A percentile compares a stretch with the other conserved stretches of the same genome.
These are phyloP conservation scores for Thamnaconus septentrionalis DNA, from an alignment of 2,113 vertebrate genomes.

Conservation along the genomic window DNA sequence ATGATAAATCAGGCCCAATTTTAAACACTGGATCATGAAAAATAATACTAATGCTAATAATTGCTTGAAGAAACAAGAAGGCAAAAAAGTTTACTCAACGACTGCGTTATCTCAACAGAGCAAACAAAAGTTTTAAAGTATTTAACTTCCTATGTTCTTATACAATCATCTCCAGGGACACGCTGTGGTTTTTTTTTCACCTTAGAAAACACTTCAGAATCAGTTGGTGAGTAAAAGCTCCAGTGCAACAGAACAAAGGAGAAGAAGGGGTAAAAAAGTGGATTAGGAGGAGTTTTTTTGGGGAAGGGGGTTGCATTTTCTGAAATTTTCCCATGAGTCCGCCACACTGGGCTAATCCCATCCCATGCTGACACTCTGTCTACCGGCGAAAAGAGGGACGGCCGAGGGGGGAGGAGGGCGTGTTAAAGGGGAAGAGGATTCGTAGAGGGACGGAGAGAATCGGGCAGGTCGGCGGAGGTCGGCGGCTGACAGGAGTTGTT, in stretches of 20 bases:
- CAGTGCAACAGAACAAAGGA: not conserved
- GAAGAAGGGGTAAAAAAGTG: not conserved
- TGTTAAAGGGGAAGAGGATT: not conserved
- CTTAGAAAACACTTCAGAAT: not conserved
- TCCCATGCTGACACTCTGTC: slow-evolving; percentile 69
- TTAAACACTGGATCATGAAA: no score
- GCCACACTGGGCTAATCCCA: slow-evolving; percentile 54
- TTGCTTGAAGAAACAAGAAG: no score
- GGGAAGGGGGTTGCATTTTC: slow-evolving; percentile 16
- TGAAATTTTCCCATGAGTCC: slow-evolving; percentile 33
- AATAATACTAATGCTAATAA: no score
- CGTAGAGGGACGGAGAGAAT: slow-evolving; percentile 7
- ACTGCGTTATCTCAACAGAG: no score
- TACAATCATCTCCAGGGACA: no score
- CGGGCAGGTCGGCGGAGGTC: slow-evolving; percentile 14
- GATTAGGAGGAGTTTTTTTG: slow-evolving; percentile 3
- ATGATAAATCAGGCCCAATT: no score
- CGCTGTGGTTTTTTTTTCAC: no score
- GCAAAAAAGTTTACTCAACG: no score
- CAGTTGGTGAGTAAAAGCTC: not conserved
- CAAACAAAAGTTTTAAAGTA: no score
- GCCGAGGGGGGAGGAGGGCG: not conserved
- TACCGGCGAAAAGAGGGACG: slow-evolving; percentile 18
- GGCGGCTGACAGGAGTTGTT: not conserved
- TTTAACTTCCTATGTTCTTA: no score